A percentile compares a stretch with the other conserved stretches of the same genome.
These are phyloP conservation scores for Abrostola tripartita DNA, from an alignment of 2,888 invertebrate species.

Conservation along the genomic window DNA sequence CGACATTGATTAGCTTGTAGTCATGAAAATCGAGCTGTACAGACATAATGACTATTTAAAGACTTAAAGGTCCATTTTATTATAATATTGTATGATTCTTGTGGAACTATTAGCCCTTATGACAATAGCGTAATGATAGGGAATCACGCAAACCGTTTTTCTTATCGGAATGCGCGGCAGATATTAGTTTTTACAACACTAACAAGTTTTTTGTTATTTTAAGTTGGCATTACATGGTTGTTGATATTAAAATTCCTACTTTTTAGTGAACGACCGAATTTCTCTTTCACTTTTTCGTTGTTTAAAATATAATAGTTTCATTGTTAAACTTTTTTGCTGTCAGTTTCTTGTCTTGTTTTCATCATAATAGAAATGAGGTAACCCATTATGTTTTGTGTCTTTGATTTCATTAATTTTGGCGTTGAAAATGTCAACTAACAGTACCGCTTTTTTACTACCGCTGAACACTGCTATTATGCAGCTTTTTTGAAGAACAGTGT, in stretches of 20 bases:
- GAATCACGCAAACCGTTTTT: slow-evolving; percentile 82
- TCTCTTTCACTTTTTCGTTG: background rate
- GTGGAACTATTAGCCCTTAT: slow-evolving; percentile 87
- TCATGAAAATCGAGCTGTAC: slow-evolving; percentile 74
- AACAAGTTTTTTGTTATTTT: slow-evolving; percentile 28
- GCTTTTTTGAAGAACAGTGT: too few relatives aligned
- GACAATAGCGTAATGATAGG: slow-evolving; percentile 84
- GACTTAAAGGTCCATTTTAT: slow-evolving; percentile 88
- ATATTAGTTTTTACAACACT: slow-evolving; percentile 57
- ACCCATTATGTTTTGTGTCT: too few relatives aligned
- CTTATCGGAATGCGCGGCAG: slow-evolving; percentile 67
- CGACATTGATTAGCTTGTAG: slow-evolving; percentile 84
- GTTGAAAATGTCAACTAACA: too few relatives aligned
- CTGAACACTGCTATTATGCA: too few relatives aligned
- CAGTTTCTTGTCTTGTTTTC: background rate
- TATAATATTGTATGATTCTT: slow-evolving; percentile 88
- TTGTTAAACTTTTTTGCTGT: background rate
- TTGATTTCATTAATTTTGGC: too few relatives aligned
- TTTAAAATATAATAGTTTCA: background rate
- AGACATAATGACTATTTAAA: slow-evolving; percentile 87
- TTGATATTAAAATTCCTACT: slow-evolving; percentile 18
- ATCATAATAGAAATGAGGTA: background rate
- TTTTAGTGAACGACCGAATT: background rate
- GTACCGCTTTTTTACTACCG: too few relatives aligned
- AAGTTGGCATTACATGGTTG: slow-evolving; percentile 22